Evolutionary conservation across 2,797 vertebrate genomes (phyloP).

Genomic region (Bradypodion pumilum): DNA sequence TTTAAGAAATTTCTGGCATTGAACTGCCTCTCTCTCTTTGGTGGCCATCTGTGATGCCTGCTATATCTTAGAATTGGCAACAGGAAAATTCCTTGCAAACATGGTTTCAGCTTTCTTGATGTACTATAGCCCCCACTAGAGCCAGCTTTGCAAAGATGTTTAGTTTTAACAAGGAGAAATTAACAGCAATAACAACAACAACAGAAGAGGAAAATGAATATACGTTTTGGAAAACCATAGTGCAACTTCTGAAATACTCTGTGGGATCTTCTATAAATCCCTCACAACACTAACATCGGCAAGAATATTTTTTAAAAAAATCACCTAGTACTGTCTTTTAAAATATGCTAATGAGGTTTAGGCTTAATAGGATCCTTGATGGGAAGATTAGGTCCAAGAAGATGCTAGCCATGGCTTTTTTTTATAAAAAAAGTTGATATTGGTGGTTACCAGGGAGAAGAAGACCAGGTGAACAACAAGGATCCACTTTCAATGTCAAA

Average conservation of each 20-base stretch:
- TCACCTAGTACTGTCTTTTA: neutral
- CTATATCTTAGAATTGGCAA: neutral
- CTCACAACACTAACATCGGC: neutral
- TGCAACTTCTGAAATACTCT: neutral
- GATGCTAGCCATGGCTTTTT: neutral
- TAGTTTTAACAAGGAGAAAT: neutral
- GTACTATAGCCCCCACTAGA: neutral
- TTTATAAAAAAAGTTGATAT: neutral
- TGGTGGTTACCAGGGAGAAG: neutral
- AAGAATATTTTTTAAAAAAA: neutral
- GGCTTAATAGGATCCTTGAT: neutral
- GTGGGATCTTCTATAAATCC: neutral
- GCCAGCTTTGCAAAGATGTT: neutral
- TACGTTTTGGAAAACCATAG: neutral
- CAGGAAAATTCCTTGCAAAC: neutral
- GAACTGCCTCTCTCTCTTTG: neutral
- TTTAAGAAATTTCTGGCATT: neutral
- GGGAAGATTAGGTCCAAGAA: neutral
- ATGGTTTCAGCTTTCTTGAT: neutral
- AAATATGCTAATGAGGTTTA: neutral
- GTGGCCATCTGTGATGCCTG: neutral
- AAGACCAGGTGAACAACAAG: neutral
- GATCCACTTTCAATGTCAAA: neutral
- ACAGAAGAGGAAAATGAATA: neutral
- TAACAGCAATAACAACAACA: too few species aligned